Conservation (phyloP, 2,888 invertebrate genomes). For the Dicycla oo region DNA sequence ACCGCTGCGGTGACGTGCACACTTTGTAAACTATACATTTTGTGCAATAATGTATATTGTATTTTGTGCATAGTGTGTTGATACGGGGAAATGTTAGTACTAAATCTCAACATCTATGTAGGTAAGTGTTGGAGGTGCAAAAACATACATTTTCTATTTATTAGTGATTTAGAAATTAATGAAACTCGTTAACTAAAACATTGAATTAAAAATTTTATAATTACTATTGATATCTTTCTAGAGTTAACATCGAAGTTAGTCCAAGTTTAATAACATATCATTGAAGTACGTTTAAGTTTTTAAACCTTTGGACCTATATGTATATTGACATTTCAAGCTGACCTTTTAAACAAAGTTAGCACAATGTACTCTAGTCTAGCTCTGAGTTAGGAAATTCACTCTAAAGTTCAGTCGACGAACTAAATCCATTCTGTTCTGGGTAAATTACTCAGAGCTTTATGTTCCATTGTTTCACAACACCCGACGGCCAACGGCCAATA, state of each 20-base stretch:
- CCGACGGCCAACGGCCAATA: slow-evolving; percentile 56
- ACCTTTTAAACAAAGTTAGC: slow-evolving; percentile 41
- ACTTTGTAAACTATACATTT: slow-evolving; percentile 16
- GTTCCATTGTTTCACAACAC: slow-evolving; percentile 47
- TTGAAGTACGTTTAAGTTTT: too few relatives aligned
- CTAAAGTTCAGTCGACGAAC: slow-evolving; percentile 47
- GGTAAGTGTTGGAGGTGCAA: not conserved
- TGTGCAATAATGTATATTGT: slow-evolving; percentile 6
- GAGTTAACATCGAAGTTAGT: not conserved
- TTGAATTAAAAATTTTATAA: not conserved
- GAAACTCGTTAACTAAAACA: not conserved
- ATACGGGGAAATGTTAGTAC: not conserved
- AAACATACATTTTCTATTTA: not conserved
- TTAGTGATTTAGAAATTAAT: not conserved
- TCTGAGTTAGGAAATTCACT: slow-evolving; percentile 36
- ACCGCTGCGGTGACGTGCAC: slow-evolving; percentile 28
- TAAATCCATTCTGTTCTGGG: slow-evolving; percentile 45
- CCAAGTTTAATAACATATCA: too few relatives aligned
- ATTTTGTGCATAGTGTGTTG: not conserved
- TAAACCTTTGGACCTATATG: slow-evolving; percentile 20
- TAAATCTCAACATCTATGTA: not conserved
- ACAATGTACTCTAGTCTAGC: slow-evolving; percentile 32
- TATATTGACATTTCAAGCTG: slow-evolving; percentile 33
- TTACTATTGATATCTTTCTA: not conserved
- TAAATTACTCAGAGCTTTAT: slow-evolving; percentile 41